phyloP scores from a whole-genome alignment of 1,140 invertebrate genomes.

The Samia ricini region DNA sequence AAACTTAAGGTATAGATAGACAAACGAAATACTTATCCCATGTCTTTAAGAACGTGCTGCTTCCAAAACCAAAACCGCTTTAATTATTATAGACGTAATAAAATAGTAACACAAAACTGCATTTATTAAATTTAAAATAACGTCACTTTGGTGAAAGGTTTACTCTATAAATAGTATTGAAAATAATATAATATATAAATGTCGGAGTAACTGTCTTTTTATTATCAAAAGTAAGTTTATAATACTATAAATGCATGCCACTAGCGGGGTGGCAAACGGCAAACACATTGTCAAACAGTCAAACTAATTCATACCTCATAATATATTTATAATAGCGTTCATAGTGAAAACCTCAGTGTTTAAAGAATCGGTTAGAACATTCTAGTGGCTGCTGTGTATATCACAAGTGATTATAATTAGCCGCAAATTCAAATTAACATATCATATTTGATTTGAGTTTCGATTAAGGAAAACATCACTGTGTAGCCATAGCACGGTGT shows the following conservation, averaged over 20 bases:
- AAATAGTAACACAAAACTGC: not conserved
- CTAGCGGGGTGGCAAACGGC: constrained; percentile 1
- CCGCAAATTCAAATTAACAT: no score
- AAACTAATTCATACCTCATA: not conserved
- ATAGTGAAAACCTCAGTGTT: no score
- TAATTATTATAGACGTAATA: not conserved
- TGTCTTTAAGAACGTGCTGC: constrained; percentile 73
- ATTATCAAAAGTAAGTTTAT: constrained; percentile 9
- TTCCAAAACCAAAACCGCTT: constrained; percentile 26
- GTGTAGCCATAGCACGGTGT: no score
- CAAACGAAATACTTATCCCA: constrained; percentile 43
- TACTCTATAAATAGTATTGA: not conserved
- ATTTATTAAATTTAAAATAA: not conserved
- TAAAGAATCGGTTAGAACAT: no score
- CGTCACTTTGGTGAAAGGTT: not conserved
- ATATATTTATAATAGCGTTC: no score
- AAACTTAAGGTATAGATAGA: constrained; percentile 50
- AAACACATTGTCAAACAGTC: not conserved
- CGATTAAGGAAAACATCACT: no score
- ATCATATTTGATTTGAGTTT: no score
- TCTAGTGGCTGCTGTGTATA: not conserved
- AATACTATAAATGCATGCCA: constrained; percentile 51
- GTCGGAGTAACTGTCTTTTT: constrained; percentile 17
- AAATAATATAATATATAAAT: not conserved
- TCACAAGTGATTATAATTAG: no score